Evolutionary conservation across 2,113 vertebrate species (phyloP).

Genomic region (Macroglossus sobrinus): DNA sequence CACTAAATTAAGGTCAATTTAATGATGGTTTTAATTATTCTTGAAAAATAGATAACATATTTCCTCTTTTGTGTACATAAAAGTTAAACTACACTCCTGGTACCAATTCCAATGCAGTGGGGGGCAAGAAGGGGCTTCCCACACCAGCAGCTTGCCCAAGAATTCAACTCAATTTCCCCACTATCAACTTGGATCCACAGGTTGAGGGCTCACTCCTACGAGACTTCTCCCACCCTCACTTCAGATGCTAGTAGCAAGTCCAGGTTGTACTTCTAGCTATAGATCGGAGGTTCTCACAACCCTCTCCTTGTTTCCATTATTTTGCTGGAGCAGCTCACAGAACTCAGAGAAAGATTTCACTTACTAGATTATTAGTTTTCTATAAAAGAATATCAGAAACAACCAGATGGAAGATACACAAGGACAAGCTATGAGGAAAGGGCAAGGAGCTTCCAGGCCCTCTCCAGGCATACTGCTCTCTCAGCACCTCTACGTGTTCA

Average conservation of each 20-base stretch:
- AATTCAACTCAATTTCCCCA: not conserved
- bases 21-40: not conserved
- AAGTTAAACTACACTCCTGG: not conserved
- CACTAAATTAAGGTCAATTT: not conserved
- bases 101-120: not conserved
- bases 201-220: not conserved
- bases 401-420: not conserved
- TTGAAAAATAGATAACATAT: slow-evolving; percentile 2
- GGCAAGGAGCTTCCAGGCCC: not conserved
- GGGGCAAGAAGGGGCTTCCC: not conserved
- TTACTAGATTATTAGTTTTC: not conserved
- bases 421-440: not conserved
- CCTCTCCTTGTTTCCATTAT: not conserved
- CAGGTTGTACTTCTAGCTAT: not conserved
- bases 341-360: not conserved
- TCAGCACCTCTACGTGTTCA: not conserved
- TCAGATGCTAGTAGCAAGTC: not conserved
- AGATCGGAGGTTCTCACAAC: not conserved
- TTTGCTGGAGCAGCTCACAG: not conserved
- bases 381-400: not conserved
- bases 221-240: not conserved
- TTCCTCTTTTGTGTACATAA: not conserved
- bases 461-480: not conserved
- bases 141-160: not conserved
- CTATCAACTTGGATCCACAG: not conserved